phyloP scores from a whole-genome alignment of 2,797 vertebrate genomes.

The Falco biarmicus region DNA sequence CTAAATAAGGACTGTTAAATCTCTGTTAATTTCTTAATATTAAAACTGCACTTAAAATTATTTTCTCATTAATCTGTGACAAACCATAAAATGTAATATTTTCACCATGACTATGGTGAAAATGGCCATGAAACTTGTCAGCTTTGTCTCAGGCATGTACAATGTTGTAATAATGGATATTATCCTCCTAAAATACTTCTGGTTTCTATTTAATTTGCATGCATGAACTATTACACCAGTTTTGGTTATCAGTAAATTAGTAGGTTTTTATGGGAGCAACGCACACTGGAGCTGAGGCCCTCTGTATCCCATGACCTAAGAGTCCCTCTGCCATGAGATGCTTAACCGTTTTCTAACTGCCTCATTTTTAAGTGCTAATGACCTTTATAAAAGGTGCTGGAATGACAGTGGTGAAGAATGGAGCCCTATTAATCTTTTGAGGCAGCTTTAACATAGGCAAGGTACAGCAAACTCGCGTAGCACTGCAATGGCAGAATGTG shows the following conservation, averaged over 20 bases:
- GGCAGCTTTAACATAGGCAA: neutral
- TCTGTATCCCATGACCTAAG: neutral
- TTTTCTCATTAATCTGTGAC: slow-evolving; percentile 59
- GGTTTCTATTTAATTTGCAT: slow-evolving; percentile 8
- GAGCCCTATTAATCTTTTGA: slow-evolving; percentile 9
- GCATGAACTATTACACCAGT: neutral
- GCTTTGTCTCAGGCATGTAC: neutral
- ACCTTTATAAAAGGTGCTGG: slow-evolving; percentile 42
- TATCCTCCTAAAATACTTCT: neutral
- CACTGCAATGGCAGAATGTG: accelerated
- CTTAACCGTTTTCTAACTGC: slow-evolving; percentile 34
- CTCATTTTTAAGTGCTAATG: neutral
- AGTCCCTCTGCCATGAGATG: slow-evolving; percentile 32
- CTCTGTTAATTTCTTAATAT: slow-evolving; percentile 47
- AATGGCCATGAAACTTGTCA: slow-evolving; percentile 27
- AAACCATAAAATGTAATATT: slow-evolving; percentile 53
- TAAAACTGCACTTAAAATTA: slow-evolving; percentile 43
- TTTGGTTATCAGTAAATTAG: slow-evolving; percentile 24
- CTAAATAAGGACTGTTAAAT: slow-evolving; percentile 47
- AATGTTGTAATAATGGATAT: neutral
- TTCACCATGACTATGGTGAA: slow-evolving; percentile 8
- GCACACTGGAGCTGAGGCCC: neutral
- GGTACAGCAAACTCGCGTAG: neutral
- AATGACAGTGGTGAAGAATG: slow-evolving; percentile 54
- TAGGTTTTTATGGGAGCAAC: neutral